Base-by-base conservation (phyloP, 2,113 vertebrate genomes). In the Carlito syrichta region DNA sequence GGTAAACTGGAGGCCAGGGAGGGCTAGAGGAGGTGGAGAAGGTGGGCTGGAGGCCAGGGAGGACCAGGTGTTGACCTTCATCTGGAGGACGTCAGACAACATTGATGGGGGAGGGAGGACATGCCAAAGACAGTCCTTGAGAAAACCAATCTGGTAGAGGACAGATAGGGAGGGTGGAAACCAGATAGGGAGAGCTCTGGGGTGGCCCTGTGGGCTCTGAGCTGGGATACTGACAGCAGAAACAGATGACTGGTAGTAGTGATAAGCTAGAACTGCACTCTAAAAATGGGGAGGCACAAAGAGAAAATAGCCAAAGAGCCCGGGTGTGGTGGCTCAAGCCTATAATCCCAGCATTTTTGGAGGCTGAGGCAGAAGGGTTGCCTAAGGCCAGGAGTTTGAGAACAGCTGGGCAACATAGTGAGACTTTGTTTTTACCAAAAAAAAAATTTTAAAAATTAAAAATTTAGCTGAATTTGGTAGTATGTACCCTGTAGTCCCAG, bases 1-100 rank as follows among this genome's bases (percentile, higher is more conserved):
- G n/a, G n/a, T n/a, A n/a, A n/a, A n/a, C n/a, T 20, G 1, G 40
- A 27, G 12, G 54, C 4, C 9, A 4, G 1, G 17, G 40, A 40
- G n/a, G n/a, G n/a, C n/a, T n/a, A n/a, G 45, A 60, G 9, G 7
- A 45, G 35, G 10, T 0, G 3, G 27, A 32, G 45, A 35, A 40
- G 40, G 30, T 0, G 20, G 1, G 7, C 78, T 30, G 22, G 25
- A 32, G 27, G 7, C 27, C 58, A n/a, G 20, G 58, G 35, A 17
- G 32, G 16, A 2, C 2, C 27, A 27, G 22, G 27, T 14, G 71
- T 38, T 32, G 12, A 23, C 50, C 30, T 50, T 38, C 2, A 1
- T 52, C 38, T 43, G 23, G 38, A 77, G 52, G 79, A 48, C 1
- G 19, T 27, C 12, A 5, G 20, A 40, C 4, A 38, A 25, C n/a